Conservation (phyloP, 2,888 invertebrate species). For the Sarcophaga caerulescens region DNA sequence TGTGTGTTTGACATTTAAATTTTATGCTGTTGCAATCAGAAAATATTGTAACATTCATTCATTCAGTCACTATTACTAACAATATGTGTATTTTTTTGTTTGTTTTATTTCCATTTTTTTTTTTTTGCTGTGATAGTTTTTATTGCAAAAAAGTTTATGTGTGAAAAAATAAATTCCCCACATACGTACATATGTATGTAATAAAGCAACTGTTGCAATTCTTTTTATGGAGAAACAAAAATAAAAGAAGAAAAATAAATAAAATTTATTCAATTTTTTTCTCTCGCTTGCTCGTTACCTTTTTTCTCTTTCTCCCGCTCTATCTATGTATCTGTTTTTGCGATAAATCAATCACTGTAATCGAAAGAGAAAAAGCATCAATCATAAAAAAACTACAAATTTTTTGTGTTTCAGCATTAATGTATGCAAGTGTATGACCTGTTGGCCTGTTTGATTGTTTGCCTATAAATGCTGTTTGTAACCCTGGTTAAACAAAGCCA, state of each 20-base stretch:
- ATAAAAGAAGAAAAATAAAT: not conserved
- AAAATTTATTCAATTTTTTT: not conserved
- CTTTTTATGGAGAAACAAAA: not conserved
- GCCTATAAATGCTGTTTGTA: not conserved
- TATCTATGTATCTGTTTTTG: not conserved
- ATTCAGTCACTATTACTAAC: not conserved
- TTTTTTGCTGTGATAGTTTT: conserved; percentile 12
- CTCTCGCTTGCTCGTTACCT: not conserved
- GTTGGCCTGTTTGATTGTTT: conserved; percentile 3
- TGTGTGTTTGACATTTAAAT: conserved; percentile 42
- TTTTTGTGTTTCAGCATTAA: not conserved
- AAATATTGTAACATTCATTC: conserved; percentile 21
- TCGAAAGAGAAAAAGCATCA: conserved; percentile 1
- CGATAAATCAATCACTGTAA: conserved; percentile 1
- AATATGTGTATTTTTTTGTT: not conserved
- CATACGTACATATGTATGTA: not conserved
- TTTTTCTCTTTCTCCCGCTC: not conserved
- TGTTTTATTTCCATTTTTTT: not conserved
- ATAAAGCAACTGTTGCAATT: conserved; percentile 7
- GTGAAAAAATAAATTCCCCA: not conserved
- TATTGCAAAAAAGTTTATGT: not conserved
- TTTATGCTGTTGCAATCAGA: conserved; percentile 20
- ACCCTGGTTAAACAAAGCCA: not conserved
- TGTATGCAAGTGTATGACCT: not conserved
- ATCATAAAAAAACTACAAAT: conserved; percentile 10